phyloP scores from a whole-genome alignment of 2,113 vertebrate species.

The Chloroceryle aenea region DNA sequence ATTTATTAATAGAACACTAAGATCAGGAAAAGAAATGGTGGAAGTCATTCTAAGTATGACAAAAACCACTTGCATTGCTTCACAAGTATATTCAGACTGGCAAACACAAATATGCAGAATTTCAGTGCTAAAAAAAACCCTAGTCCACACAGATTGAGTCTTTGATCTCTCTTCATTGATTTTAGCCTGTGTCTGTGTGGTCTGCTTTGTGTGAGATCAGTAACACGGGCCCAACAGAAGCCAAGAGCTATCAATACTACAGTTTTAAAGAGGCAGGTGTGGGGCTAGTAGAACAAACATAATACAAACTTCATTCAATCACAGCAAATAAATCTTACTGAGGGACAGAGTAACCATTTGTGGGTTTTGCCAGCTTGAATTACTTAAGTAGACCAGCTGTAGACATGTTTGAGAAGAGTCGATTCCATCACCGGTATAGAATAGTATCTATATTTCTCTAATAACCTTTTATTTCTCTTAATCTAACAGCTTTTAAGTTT shows the following conservation, averaged over 20 bases:
- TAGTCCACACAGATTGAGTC: rapidly evolving
- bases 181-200: not conserved
- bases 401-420: not conserved
- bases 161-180: not conserved
- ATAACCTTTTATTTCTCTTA: not conserved
- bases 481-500: not conserved
- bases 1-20: not conserved
- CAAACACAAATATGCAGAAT: not conserved
- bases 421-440: not conserved
- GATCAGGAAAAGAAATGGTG: not conserved
- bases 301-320: not conserved
- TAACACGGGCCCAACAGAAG: not conserved
- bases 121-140: not conserved
- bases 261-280: not conserved
- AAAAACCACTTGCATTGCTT: not conserved
- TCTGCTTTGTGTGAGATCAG: not conserved
- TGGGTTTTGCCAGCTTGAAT: not conserved
- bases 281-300: not conserved
- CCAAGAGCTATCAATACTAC: not conserved
- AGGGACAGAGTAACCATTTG: not conserved
- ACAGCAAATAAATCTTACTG: not conserved
- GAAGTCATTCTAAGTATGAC: not conserved
- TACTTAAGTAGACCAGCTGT: not conserved
- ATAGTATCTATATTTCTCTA: not conserved
- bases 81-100: not conserved